phyloP scores from a whole-genome alignment of 2,113 vertebrate species.

The Trematocara unimaculatum region DNA sequence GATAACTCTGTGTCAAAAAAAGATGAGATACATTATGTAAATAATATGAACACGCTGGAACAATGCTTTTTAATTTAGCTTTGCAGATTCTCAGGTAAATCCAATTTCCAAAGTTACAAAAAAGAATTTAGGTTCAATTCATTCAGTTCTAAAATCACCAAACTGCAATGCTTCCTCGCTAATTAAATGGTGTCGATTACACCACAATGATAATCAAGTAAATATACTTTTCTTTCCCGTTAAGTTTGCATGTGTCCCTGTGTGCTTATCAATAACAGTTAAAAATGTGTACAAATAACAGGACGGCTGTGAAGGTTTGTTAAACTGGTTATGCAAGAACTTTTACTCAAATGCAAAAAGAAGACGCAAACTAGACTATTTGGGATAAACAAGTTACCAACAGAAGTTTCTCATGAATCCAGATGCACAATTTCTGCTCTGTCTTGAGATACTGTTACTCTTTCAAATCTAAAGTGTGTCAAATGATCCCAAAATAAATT shows the following conservation, averaged over 20 bases:
- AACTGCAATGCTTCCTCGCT: rapidly evolving
- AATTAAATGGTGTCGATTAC: not conserved
- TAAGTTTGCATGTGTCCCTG: not conserved
- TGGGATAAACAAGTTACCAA: not conserved
- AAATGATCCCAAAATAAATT: not conserved
- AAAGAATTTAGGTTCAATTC: not conserved
- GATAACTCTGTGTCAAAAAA: not conserved
- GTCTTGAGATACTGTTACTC: not conserved
- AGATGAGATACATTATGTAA: rapidly evolving
- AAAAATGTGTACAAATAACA: not conserved
- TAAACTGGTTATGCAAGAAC: not conserved
- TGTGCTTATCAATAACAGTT: not conserved
- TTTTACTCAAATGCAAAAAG: not conserved
- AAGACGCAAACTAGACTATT: rapidly evolving
- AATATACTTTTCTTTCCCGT: not conserved
- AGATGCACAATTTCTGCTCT: not conserved
- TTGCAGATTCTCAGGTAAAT: not conserved
- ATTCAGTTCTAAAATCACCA: not conserved
- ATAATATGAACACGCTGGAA: not conserved
- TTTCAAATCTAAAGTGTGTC: not conserved
- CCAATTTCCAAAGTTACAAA: not conserved
- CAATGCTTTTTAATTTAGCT: not conserved
- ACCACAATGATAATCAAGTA: not conserved
- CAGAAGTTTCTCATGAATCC: not conserved
- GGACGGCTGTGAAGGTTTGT: not conserved